Conservation (phyloP, 2,113 vertebrate genomes). For the Leuciscus idus region DNA sequence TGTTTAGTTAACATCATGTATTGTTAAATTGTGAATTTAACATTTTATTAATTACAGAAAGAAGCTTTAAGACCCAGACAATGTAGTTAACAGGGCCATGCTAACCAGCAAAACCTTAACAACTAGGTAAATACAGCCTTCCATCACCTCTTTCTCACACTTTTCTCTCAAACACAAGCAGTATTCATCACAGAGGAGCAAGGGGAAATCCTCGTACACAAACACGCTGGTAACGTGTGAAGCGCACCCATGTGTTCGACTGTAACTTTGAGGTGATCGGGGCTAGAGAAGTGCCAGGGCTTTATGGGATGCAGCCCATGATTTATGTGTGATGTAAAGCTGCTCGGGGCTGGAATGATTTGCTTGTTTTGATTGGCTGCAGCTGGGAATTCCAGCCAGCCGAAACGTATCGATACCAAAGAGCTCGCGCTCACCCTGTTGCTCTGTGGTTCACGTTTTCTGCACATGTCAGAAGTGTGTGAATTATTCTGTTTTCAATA, state of each 20-base stretch:
- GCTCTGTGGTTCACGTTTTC: not conserved
- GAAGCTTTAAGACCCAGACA: not conserved
- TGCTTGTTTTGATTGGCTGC: conserved; percentile 59
- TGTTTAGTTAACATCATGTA: too few relatives aligned
- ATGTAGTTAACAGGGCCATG: not conserved
- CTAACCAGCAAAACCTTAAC: not conserved
- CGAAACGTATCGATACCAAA: conserved; percentile 53
- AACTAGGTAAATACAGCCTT: not conserved
- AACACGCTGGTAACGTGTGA: not conserved
- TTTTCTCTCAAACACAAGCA: not conserved
- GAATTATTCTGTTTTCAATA: conserved; percentile 55
- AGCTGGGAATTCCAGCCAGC: conserved; percentile 60
- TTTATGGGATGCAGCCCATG: conserved; percentile 56
- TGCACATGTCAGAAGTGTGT: conserved; percentile 17
- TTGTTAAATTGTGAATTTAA: too few relatives aligned
- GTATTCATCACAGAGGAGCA: not conserved
- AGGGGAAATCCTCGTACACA: not conserved
- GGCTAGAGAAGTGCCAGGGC: conserved; percentile 2
- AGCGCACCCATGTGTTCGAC: not conserved
- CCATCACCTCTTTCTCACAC: not conserved
- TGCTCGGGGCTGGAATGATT: conserved; percentile 53
- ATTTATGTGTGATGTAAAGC: conserved; percentile 63
- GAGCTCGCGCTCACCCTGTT: not conserved
- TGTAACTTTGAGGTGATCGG: conserved; percentile 31
- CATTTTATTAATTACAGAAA: not conserved